Conservation (phyloP, 1,140 invertebrate genomes). For the Sesamia nonagrioides region DNA sequence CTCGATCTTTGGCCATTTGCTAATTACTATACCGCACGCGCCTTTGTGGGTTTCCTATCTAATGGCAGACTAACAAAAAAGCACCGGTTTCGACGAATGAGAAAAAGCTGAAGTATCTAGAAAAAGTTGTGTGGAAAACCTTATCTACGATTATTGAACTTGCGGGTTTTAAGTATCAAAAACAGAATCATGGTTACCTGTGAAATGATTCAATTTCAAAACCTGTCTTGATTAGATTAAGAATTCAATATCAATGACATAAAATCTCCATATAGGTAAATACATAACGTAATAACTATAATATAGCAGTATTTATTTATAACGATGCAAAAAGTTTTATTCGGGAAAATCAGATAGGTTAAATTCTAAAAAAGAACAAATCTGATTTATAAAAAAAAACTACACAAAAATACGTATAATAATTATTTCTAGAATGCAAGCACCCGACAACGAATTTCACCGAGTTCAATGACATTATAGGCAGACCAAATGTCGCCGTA, state of each 20-base stretch:
- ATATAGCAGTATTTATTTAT: no score
- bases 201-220: no score
- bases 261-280: no score
- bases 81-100: slow-evolving; percentile 1
- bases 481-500: slow-evolving; percentile 77
- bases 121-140: slow-evolving; percentile 12
- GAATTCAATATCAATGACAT: no score
- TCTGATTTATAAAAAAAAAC: not conserved
- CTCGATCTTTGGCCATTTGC: slow-evolving; percentile 76
- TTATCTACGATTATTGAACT: not conserved
- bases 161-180: not conserved
- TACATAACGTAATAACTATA: no score
- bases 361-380: no score
- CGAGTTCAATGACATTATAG: slow-evolving; percentile 67
- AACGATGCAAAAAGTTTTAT: no score
- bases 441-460: slow-evolving; percentile 56
- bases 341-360: no score
- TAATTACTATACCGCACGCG: slow-evolving; percentile 71
- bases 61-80: slow-evolving; percentile 52
- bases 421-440: slow-evolving; percentile 19
- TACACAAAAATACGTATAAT: no score
- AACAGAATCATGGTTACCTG: no score
- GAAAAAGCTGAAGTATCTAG: slow-evolving; percentile 11
- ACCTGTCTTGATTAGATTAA: no score
- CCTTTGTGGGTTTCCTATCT: slow-evolving; percentile 64